Evolutionary conservation across 1,140 invertebrate genomes (phyloP).

Genomic region (Propsilocerus akamusi): DNA sequence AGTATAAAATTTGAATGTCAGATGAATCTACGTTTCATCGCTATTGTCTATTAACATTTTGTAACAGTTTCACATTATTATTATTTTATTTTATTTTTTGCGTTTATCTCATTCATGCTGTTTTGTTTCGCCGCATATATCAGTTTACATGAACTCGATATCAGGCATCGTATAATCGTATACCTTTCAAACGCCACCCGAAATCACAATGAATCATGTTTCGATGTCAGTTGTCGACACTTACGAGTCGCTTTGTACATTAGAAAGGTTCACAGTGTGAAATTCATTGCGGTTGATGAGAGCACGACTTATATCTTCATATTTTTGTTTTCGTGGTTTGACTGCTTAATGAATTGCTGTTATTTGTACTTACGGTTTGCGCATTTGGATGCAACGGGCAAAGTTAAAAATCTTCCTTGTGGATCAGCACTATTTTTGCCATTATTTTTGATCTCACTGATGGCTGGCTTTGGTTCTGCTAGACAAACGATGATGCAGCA

Average conservation of each 20-base stretch:
- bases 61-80: no score
- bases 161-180: no score
- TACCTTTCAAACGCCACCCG: no score
- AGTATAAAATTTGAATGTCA: no score
- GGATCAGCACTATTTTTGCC: constrained; percentile 20
- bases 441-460: constrained; percentile 11
- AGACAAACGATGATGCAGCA: constrained; percentile 22
- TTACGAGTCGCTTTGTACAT: background rate
- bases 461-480: constrained; percentile 12
- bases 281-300: background rate
- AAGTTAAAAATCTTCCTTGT: constrained; percentile 53
- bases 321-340: background rate
- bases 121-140: no score
- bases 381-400: constrained; percentile 61
- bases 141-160: no score
- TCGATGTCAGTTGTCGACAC: background rate
- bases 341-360: background rate
- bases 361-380: constrained; percentile 47
- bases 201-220: no score
- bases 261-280: background rate
- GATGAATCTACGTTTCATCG: no score
- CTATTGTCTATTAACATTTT: no score
- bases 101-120: no score
- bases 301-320: background rate
- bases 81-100: no score